Percentiles rank a stretch among this genome's conserved stretches.
phyloP scores from a whole-genome alignment of 2,888 invertebrate species.

The Ophion ventricosus region DNA sequence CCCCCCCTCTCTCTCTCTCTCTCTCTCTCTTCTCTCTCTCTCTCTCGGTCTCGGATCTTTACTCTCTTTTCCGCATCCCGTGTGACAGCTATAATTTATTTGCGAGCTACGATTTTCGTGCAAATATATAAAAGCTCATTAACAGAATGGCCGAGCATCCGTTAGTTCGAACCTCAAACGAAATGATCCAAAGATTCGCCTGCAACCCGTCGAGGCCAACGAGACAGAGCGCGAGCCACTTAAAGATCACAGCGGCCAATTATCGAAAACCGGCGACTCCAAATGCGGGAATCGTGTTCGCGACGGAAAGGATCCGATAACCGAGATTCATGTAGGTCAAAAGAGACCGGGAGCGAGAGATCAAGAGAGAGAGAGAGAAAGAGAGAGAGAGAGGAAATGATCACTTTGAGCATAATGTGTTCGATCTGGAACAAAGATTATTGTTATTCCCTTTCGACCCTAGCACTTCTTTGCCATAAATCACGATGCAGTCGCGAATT shows the following conservation, averaged over 20 bases:
- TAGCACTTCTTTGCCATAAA: conserved; percentile 39
- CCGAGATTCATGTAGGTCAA: conserved; percentile 44
- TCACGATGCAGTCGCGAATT: conserved; percentile 17
- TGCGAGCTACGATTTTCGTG: conserved; percentile 45
- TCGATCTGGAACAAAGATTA: conserved; percentile 16
- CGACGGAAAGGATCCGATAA: conserved; percentile 33
- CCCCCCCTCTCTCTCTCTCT: conserved; percentile 58
- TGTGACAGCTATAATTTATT: conserved; percentile 63
- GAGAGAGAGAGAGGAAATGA: conserved; percentile 3
- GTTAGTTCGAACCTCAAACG: conserved; percentile 81
- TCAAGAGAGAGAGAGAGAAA: neutral
- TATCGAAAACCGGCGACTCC: conserved; percentile 80
- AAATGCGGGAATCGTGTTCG: conserved; percentile 26
- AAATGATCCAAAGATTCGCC: conserved; percentile 82
- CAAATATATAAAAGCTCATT: neutral
- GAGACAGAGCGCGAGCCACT: conserved; percentile 75
- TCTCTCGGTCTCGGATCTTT: conserved; percentile 61
- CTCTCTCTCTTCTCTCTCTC: no score
- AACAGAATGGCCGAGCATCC: conserved; percentile 54
- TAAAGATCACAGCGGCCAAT: conserved; percentile 79
- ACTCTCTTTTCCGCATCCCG: neutral
- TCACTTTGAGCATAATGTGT: conserved; percentile 49
- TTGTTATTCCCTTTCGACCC: conserved; percentile 16
- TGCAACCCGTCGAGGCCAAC: conserved; percentile 76
- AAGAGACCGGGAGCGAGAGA: neutral